A percentile compares a stretch with the other conserved stretches of the same genome.
Conservation (phyloP, 2,797 vertebrate genomes). For the Morelia viridis region DNA sequence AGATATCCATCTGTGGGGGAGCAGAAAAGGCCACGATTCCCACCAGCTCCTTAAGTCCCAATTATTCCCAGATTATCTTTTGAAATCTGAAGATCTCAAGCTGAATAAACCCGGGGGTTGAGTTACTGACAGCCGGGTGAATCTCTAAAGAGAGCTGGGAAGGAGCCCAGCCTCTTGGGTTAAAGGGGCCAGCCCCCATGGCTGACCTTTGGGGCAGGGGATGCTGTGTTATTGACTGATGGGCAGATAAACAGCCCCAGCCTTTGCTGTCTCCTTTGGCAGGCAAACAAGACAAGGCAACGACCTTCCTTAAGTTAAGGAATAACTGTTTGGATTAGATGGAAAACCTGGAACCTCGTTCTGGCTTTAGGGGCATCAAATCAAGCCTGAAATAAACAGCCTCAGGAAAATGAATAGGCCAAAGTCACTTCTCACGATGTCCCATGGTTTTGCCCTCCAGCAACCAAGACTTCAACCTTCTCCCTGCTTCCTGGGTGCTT, state of each 20-base stretch:
- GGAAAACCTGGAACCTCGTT: slow-evolving; percentile 56
- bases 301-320: slow-evolving; percentile 74
- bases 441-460: background rate
- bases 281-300: slow-evolving; percentile 79
- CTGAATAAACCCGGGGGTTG: slow-evolving; percentile 86
- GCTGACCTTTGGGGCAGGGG: slow-evolving; percentile 83
- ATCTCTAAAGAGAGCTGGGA: slow-evolving; percentile 82
- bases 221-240: slow-evolving; percentile 80
- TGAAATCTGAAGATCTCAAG: slow-evolving; percentile 83
- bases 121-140: slow-evolving; percentile 88
- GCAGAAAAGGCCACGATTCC: slow-evolving; percentile 80
- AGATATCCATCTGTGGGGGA: slow-evolving; percentile 84
- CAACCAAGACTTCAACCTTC: accelerated
- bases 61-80: slow-evolving; percentile 98
- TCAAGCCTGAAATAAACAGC: background rate
- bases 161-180: slow-evolving; percentile 80
- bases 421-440: slow-evolving; percentile 7
- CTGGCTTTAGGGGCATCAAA: slow-evolving; percentile 43
- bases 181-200: slow-evolving; percentile 83
- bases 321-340: slow-evolving; percentile 58
- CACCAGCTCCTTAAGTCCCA: slow-evolving; percentile 86
- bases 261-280: slow-evolving; percentile 60
- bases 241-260: slow-evolving; percentile 74
- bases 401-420: slow-evolving; percentile 29
- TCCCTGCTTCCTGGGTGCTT: background rate